These are phyloP conservation scores for Mastigias papua DNA, from an alignment of 30 jellyfish, hydroid and myxozoan species.

Conservation along the genomic window DNA sequence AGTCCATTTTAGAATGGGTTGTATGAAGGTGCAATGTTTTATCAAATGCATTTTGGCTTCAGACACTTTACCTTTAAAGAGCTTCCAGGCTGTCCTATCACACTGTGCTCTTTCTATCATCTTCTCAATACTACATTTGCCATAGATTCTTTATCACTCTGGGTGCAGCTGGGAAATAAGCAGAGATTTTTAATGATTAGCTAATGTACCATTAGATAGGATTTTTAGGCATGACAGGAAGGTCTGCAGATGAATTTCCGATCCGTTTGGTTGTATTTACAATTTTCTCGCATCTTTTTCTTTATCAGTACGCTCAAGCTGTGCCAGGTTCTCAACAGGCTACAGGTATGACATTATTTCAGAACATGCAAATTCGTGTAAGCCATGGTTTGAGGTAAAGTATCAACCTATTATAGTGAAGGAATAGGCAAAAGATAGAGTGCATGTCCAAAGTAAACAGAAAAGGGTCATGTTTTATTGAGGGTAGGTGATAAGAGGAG, in stretches of 20 bases:
- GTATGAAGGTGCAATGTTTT: no score
- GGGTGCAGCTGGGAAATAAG: no score
- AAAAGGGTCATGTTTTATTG: no score
- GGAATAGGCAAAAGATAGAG: not conserved
- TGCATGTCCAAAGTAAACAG: not conserved
- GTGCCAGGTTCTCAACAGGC: slow-evolving; percentile 80
- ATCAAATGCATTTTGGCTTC: no score
- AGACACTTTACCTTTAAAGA: no score
- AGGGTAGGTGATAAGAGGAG: no score
- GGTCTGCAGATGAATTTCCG: slow-evolving; percentile 7
- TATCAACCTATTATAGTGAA: slow-evolving; percentile 29
- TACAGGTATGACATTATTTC: slow-evolving; percentile 74
- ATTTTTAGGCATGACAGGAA: not conserved
- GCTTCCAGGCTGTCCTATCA: no score
- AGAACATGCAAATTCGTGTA: slow-evolving; percentile 16
- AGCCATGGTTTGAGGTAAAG: slow-evolving; percentile 53
- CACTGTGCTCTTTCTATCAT: no score
- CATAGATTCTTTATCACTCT: not conserved
- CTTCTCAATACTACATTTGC: no score
- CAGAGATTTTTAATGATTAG: not conserved
- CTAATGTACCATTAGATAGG: not conserved
- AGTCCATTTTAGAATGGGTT: no score
- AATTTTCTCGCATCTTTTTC: slow-evolving; percentile 70
- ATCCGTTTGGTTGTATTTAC: slow-evolving; percentile 38
- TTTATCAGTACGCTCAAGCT: slow-evolving; percentile 82